Evolutionary conservation across 2,113 vertebrate genomes (phyloP), one percentile per base, ranked within the genome.

Genomic region (Siniperca knerii): DNA sequence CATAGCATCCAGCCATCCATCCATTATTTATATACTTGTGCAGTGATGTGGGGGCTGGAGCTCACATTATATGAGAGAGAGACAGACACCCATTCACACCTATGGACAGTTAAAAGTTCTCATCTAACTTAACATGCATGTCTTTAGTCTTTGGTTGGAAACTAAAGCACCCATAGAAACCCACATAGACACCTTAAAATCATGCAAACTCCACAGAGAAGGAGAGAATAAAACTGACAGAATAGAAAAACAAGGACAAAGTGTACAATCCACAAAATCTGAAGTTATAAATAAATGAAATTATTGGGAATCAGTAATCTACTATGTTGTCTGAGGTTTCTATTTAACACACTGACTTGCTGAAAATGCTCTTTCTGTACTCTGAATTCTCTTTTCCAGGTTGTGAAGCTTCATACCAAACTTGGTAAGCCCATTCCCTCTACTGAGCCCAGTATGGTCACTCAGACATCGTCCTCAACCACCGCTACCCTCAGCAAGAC

Each of bases 361-460:
- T 68, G 12, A 60, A 48, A 64, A 8, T 12, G 13, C 2, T 16
- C 15, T 57, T 4, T n/a, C 10, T 77, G 1, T 21, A 0, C 23
- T 15, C 9, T 72, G 11, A 13, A 20, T 82, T 77, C 55, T 87
- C 79, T 86, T 40, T 11, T 94, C 0, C 70, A 99, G 98, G 98
- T 99, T 80, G 98, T 99, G 76, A 99, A 99, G 93, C 95, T 99
- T 86, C 98, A 99, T 85, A 99, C 98, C 87, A 99, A 99, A 93
- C 97, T 99, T 62, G 98, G 98, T 81, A 99, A 99, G 91, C 98
- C 98, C 64, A 99, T 99, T 95, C 98, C 98, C 75, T 99, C 98
- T 6, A 99, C 97, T 21, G 98, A 99, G 95, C 98, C 98, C 90
- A 99, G 98, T 0, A 97, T 99, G 89, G 96, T 97, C 83, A 96